Evolutionary conservation across 2,888 invertebrate genomes (phyloP), one percentile per base, ranked within the genome.

Genomic region (Stictocephala bisonia): DNA sequence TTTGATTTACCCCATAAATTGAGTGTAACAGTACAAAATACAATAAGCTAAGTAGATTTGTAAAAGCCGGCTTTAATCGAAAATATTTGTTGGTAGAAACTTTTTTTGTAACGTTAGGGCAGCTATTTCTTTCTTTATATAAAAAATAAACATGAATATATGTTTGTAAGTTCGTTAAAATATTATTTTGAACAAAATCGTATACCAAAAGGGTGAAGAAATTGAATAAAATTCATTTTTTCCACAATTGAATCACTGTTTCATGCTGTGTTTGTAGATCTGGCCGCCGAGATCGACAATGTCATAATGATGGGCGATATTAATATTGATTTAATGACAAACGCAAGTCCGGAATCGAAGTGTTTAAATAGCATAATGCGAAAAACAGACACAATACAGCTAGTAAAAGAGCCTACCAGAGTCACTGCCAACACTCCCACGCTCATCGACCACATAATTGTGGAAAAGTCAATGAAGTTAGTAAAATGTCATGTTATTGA

Each of bases 331-430:
- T 24, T 56, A 3, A 15, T 29, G 29, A 29, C 29, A n/a, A 56
- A 51, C 26, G 13, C 24, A 11, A 9, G 29, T n/a, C 1, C 11
- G 15, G 29, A 29, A 3, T 20, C 56, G 15, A 56, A 56, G n/a
- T 56, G 18, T 11, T n/a, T 56, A 18, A 29, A 24, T 20, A 18
- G 29, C 1, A 2, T 56, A 7, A 4, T 27, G n/a, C n/a, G 15
- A 7, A 22, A 20, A 13, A n/a, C 29, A 3, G 18, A 29, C 9
- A 26, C 11, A 15, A 15, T 29, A 15, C 56, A 56, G 15, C 4
- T 56, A 18, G 13, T 56, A 9, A 56, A 56, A 3, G 56, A 56
- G 56, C 56, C 56, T 13, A 56, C 56, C 15, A 56, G 56, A 29
- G 56, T 56, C 3, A n/a, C n/a, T n/a, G n/a, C n/a, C n/a, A n/a